Conservation (phyloP, 2,888 invertebrate species). For the Drosophila neonasuta region DNA sequence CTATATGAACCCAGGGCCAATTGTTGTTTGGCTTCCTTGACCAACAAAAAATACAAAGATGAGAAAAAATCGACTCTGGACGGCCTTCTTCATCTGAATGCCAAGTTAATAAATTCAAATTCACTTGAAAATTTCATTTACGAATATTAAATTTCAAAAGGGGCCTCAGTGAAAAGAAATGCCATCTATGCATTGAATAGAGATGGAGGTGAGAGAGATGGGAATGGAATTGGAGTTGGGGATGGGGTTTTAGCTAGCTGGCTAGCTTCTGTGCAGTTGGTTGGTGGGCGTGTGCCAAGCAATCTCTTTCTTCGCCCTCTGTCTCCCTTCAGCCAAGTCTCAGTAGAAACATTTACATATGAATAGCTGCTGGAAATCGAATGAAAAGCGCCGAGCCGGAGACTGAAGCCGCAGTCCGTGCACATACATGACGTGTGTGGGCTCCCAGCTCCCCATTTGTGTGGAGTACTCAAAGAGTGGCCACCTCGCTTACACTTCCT, state of each 20-base stretch:
- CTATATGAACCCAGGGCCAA: constrained; percentile 29
- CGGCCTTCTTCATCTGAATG: constrained; percentile 18
- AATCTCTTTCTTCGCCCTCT: not conserved
- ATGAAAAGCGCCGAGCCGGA: constrained; percentile 46
- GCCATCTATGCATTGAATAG: constrained; percentile 6
- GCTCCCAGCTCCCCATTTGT: constrained; percentile 2
- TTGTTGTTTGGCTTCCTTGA: constrained; percentile 56
- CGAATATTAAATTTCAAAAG: constrained; percentile 61
- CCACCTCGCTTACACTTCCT: constrained; percentile 4
- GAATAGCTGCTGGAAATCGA: constrained; percentile 57
- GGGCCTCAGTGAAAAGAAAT: constrained; percentile 25
- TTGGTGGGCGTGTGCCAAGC: constrained; percentile 20
- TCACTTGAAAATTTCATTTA: constrained; percentile 67
- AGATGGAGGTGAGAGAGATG: not conserved
- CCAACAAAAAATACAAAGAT: constrained; percentile 20
- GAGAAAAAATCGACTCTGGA: constrained; percentile 4
- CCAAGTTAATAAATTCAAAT: constrained; percentile 69
- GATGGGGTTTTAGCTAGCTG: not conserved
- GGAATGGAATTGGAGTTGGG: too few species aligned
- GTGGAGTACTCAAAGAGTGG: constrained; percentile 11
- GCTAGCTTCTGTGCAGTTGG: not conserved
- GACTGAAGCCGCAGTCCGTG: constrained; percentile 10
- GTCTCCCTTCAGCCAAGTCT: constrained; percentile 4
- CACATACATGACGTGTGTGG: constrained; percentile 26
- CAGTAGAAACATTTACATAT: constrained; percentile 64